Conservation (phyloP, 2,797 vertebrate species). For the Dendrocincla tyrannina region DNA sequence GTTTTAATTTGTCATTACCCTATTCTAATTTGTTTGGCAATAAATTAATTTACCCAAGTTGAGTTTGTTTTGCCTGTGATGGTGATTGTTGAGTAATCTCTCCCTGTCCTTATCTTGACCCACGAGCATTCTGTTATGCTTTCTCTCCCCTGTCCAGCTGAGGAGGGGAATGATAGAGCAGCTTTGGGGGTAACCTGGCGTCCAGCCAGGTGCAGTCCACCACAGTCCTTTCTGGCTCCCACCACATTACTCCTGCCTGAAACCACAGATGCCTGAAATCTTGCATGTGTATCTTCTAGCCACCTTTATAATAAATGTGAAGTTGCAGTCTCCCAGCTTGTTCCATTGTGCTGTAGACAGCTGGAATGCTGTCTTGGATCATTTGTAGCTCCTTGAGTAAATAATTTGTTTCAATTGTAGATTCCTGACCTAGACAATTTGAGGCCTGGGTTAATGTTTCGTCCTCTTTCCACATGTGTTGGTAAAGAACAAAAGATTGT, state of each 20-base stretch:
- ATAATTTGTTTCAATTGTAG: not conserved
- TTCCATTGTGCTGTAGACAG: not conserved
- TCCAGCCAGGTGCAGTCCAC: not conserved
- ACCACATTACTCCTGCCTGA: not conserved
- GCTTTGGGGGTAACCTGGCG: not conserved
- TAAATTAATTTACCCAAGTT: not conserved
- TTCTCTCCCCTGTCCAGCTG: not conserved
- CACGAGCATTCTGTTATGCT: not conserved
- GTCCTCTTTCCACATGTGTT: not conserved
- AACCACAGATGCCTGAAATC: not conserved
- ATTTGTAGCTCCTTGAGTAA: not conserved
- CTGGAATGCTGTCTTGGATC: fast-evolving
- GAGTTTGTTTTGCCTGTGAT: not conserved
- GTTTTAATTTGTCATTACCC: not conserved
- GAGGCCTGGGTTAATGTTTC: not conserved
- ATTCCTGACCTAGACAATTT: not conserved
- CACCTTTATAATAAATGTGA: not conserved
- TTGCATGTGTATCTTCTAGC: not conserved
- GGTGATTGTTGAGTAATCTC: not conserved
- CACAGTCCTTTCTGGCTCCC: not conserved
- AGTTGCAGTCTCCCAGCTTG: not conserved
- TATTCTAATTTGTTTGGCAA: not conserved
- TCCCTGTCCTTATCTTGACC: not conserved
- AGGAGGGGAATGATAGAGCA: not conserved
- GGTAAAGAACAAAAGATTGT: not conserved